Conservation (phyloP, 1,140 invertebrate genomes). For the Mya arenaria region DNA sequence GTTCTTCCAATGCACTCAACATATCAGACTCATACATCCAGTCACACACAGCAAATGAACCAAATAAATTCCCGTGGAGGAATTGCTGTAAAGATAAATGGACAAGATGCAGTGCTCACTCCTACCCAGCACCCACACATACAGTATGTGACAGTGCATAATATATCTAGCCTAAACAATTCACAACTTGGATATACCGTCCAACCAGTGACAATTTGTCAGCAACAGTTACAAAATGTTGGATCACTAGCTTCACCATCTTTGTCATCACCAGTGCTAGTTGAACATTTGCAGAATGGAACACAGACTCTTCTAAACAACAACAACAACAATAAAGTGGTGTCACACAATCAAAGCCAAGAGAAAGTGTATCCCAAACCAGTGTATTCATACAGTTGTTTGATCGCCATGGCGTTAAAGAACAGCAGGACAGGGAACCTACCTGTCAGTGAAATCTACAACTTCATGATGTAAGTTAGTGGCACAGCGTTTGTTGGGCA, state of each 20-base stretch:
- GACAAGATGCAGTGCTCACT: conserved; percentile 64
- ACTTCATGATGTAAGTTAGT: conserved; percentile 96
- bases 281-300: conserved; percentile 72
- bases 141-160: conserved; percentile 52
- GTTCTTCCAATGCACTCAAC: conserved; percentile 72
- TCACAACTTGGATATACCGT: conserved; percentile 53
- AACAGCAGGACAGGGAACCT: conserved; percentile 96
- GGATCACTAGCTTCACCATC: conserved; percentile 65
- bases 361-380: conserved; percentile 95
- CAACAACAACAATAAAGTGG: conserved; percentile 50
- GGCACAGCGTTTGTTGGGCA: background rate
- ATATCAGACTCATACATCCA: conserved; percentile 30
- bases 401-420: conserved; percentile 98
- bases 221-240: conserved; percentile 44
- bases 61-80: conserved; percentile 47
- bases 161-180: conserved; percentile 42
- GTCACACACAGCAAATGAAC: conserved; percentile 37
- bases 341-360: conserved; percentile 59
- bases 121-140: conserved; percentile 65
- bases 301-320: conserved; percentile 46
- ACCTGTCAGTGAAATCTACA: conserved; percentile 99
- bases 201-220: conserved; percentile 62
- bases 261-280: conserved; percentile 70
- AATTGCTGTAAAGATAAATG: conserved; percentile 61
- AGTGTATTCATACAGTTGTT: conserved; percentile 97